phyloP scores from a whole-genome alignment of 2,113 vertebrate genomes.

The Motacilla tschutschensis region DNA sequence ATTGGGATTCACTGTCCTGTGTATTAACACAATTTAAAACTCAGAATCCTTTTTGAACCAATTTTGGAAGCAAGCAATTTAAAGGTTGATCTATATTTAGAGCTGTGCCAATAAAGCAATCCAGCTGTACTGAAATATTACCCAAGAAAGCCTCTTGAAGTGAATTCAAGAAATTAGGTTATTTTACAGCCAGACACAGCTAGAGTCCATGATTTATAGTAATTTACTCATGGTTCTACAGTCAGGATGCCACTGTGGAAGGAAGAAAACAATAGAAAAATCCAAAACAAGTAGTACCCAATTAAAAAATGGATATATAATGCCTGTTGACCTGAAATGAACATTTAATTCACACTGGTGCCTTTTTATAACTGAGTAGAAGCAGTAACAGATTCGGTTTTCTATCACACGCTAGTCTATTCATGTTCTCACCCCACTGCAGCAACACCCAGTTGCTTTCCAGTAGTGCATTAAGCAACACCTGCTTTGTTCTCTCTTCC shows the following conservation, averaged over 20 bases:
- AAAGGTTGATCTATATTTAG: neutral
- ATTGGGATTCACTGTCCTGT: neutral
- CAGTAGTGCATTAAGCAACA: conserved; percentile 27
- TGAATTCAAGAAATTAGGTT: neutral
- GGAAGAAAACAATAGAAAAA: conserved; percentile 1
- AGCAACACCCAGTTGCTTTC: conserved; percentile 5
- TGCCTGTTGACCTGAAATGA: neutral
- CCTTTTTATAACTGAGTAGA: neutral
- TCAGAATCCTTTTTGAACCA: neutral
- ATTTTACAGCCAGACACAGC: conserved; percentile 2
- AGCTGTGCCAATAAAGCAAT: neutral
- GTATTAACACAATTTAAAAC: neutral
- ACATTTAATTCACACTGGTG: neutral
- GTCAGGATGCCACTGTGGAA: neutral
- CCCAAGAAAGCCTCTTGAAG: neutral
- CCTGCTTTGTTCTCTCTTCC: conserved; percentile 30
- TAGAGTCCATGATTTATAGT: neutral
- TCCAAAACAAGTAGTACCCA: neutral
- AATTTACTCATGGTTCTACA: neutral
- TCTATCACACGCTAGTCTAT: neutral
- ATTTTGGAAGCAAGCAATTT: neutral
- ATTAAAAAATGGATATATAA: neutral
- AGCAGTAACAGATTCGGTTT: neutral
- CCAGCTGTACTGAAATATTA: neutral
- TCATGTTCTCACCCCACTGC: neutral